Percentiles rank a stretch among this genome's conserved stretches.
These are phyloP conservation scores for Cydia amplana DNA, from an alignment of 1,140 invertebrate species.

Conservation along the genomic window DNA sequence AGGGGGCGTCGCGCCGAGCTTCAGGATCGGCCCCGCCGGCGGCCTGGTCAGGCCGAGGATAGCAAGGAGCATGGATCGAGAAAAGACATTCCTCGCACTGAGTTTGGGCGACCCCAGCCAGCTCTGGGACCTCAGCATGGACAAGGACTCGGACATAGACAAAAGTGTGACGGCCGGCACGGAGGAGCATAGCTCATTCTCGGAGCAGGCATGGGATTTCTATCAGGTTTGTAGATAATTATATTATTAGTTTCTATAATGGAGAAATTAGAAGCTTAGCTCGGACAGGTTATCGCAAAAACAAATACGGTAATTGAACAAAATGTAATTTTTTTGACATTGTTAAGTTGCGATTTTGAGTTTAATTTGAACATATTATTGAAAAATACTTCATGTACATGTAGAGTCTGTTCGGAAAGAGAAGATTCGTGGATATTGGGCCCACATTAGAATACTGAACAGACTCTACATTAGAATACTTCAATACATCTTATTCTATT, in stretches of 20 bases:
- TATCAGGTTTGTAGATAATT: constrained; percentile 81
- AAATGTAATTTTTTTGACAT: too few species aligned
- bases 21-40: constrained; percentile 81
- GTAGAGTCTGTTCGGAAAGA: too few species aligned
- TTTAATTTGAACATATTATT: too few species aligned
- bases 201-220: constrained; percentile 92
- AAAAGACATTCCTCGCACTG: constrained; percentile 65
- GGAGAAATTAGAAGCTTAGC: not conserved
- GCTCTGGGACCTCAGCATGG: constrained; percentile 66
- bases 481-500: too few species aligned
- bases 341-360: too few species aligned
- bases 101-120: constrained; percentile 68
- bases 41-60: constrained; percentile 68
- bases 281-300: too few species aligned
- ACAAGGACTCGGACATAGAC: constrained; percentile 75
- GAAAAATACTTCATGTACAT: too few species aligned
- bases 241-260: not conserved
- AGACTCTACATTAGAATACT: too few species aligned
- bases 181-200: constrained; percentile 89
- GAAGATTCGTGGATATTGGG: too few species aligned
- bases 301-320: too few species aligned
- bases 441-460: too few species aligned
- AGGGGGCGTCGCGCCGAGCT: constrained; percentile 73
- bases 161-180: constrained; percentile 78
- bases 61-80: constrained; percentile 66